Base-by-base conservation (phyloP, 92 coral and sea anemone genomes). In the Umimayanthus chanpuru region DNA sequence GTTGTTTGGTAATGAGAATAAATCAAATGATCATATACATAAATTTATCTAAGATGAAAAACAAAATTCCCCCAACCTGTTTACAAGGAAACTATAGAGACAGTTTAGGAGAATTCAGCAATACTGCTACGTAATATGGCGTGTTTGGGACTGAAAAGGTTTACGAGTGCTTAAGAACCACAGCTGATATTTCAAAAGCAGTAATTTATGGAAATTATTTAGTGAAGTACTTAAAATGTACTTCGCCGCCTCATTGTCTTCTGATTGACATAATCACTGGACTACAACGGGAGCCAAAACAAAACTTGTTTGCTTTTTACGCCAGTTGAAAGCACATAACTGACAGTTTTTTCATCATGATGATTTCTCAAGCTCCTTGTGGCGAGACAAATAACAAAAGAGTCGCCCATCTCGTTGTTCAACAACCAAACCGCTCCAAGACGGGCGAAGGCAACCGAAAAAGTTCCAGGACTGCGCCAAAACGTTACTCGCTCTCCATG, bases 341-440 rank as follows among this genome's bases (percentile, higher is more conserved):
- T 81, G 85, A 81, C 85, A 61, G 75, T 38, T 23, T 43, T 43
- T 25, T 25, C 58, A 44, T 78, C 49, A 81, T 72, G 55, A 81
- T 81, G 85, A 64, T 65, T 36, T 81, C 55, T 2, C 73, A 81
- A 36, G 61, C 32, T n/a, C 68, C 53, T 65, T 40, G 14, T 81
- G 85, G 65, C 75, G 74, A 64, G 47, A 21, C 56, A 7, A 58
- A 7, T 18, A 61, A 81, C 85, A 81, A 81, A 64, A 81, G 85
- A 81, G 85, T 81, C 6, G 40, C n/a, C 9, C 73, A 61, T 10
- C 50, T 81, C 55, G 75, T 81, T 65, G 41, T 81, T 29, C 65
- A 81, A 65, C 85, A 36, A n/a, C 85, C 85, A 4, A 81, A 10
- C 30, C 53, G 16, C 16, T 40, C 32, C 29, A 39, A 65, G 9